Evolutionary conservation across 2,113 vertebrate genomes (phyloP), one percentile per base, ranked within the genome.

Genomic region (Erythrocebus patas): DNA sequence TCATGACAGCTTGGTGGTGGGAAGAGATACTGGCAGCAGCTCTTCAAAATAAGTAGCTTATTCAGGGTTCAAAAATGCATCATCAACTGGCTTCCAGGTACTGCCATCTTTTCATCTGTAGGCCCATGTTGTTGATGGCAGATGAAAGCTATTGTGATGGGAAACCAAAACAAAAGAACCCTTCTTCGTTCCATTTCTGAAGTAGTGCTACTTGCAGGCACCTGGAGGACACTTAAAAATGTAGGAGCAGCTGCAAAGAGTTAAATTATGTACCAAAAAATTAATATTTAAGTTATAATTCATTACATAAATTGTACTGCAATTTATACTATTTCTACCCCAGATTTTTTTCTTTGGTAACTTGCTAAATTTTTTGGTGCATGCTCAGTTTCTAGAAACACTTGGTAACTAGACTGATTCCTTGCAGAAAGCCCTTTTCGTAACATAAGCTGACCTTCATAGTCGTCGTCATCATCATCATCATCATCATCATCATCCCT

Each of bases 1-100:
- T 96, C 22, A 40, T 50, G 83, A 93, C 97, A 96, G 90, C 73
- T 92, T 82, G 87, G 30, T 48, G 32, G 57, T 86, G 68, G 94
- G 68, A 97, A 92, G 61, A 83, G 32, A 87, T 45, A 79, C 16
- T 92, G 90, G 95, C 79, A 96, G 22, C 18, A 43, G 27, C 8
- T 95, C 68, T 83, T 97, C 86, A 88, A 96, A 96, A 92, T 68
- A 89, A 70, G 52, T 72, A 70, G 48, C 48, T 85, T 50, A 22
- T 48, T 38, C 35, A 45, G 87, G 52, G 32, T 70, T 73, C 27
- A 70, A 57, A 92, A 90, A 73, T 30, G 66, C 30, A 66, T 32
- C 50, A 43, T 61, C 75, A 85, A 57, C 27, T 59, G 72, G n/a
- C 48, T 95, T 93, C 75, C 9, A n/a, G 43, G 43, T 48, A 5